Evolutionary conservation across 1,140 invertebrate genomes (phyloP).

Genomic region (Drosophila murphyi): DNA sequence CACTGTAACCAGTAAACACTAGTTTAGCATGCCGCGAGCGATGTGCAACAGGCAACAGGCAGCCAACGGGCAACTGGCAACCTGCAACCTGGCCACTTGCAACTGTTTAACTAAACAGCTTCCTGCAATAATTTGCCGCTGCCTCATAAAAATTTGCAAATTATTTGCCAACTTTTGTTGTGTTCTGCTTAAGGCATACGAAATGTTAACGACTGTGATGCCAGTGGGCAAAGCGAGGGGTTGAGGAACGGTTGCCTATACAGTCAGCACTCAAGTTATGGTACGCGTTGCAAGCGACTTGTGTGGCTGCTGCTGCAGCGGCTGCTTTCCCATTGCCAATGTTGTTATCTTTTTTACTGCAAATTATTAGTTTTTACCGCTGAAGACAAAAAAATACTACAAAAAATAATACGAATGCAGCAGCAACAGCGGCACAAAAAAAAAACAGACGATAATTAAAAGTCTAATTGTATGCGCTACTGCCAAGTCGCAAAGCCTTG

Average conservation of each 20-base stretch:
- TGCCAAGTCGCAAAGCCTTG: conserved; percentile 23
- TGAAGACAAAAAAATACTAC: conserved; percentile 64
- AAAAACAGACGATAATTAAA: conserved; percentile 74
- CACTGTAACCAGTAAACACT: too few relatives aligned
- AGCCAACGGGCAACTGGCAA: neutral
- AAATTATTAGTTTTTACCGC: conserved; percentile 80
- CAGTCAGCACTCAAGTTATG: conserved; percentile 52
- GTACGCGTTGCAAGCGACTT: conserved; percentile 58
- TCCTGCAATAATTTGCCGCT: conserved; percentile 57
- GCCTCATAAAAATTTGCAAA: conserved; percentile 78
- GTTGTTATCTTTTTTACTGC: conserved; percentile 82
- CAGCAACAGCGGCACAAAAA: conserved; percentile 37
- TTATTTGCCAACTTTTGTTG: conserved; percentile 75
- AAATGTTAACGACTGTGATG: conserved; percentile 35
- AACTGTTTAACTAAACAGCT: conserved; percentile 70
- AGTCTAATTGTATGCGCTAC: conserved; percentile 80
- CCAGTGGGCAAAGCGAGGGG: neutral
- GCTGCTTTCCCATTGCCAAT: conserved; percentile 60
- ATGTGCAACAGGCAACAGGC: conserved; percentile 4
- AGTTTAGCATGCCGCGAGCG: neutral
- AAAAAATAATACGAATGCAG: conserved; percentile 10
- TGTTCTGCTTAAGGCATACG: conserved; percentile 62
- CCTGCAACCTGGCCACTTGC: conserved; percentile 35
- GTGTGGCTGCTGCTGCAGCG: conserved; percentile 63
- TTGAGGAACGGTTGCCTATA: neutral